Percentiles rank a stretch among this genome's conserved stretches.
phyloP scores from a whole-genome alignment of 2,888 invertebrate genomes.

The Panzeria rudis region DNA sequence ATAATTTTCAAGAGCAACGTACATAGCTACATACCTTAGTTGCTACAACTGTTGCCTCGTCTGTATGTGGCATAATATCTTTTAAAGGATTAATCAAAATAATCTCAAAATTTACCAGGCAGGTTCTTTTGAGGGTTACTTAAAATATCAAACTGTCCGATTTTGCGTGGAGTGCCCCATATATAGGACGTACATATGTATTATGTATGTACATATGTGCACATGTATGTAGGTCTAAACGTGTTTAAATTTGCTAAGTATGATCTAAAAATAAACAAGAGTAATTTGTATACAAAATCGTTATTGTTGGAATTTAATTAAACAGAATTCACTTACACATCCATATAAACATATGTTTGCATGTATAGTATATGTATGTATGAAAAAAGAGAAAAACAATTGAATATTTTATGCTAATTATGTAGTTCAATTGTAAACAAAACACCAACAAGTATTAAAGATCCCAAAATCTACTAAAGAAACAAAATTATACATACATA shows the following conservation, averaged over 20 bases:
- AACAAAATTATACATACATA: not conserved
- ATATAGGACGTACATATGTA: too few relatives aligned
- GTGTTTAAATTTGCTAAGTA: constrained; percentile 26
- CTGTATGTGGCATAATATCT: too few relatives aligned
- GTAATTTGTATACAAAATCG: not conserved
- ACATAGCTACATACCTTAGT: too few relatives aligned
- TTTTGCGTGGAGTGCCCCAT: too few relatives aligned
- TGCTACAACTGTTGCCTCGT: too few relatives aligned
- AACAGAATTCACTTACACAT: not conserved
- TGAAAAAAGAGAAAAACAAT: not conserved
- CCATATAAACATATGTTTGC: too few relatives aligned
- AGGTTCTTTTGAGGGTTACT: too few relatives aligned
- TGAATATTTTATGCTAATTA: not conserved
- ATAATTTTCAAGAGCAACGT: too few relatives aligned
- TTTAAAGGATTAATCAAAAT: too few relatives aligned
- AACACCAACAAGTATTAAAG: not conserved
- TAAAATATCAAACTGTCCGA: too few relatives aligned
- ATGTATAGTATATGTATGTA: not conserved
- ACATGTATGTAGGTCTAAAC: not conserved
- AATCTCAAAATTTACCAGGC: too few relatives aligned
- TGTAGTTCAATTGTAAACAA: not conserved
- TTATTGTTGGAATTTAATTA: too few relatives aligned
- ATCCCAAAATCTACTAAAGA: not conserved
- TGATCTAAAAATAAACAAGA: not conserved
- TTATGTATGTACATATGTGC: not conserved